These are phyloP conservation scores for Polia nebulosa DNA, from an alignment of 2,888 invertebrate species.

Conservation along the genomic window DNA sequence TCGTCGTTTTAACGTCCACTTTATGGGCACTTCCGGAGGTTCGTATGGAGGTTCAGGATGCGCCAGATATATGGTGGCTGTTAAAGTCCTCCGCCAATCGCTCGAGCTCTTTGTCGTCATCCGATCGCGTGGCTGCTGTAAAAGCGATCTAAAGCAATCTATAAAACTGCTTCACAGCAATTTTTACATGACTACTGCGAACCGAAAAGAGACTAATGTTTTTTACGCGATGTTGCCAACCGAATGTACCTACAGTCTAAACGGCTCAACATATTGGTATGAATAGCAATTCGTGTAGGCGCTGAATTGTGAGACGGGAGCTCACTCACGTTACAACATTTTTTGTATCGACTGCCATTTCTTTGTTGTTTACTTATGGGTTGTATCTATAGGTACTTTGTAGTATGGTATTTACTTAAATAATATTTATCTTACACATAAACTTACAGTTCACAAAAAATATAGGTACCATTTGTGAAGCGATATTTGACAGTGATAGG, in stretches of 20 bases:
- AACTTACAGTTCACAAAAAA: neutral
- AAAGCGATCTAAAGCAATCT: constrained; percentile 62
- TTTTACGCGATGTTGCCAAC: constrained; percentile 47
- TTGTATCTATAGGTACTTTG: neutral
- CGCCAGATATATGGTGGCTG: constrained; percentile 83
- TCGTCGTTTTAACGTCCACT: constrained; percentile 90
- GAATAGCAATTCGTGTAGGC: constrained; percentile 34
- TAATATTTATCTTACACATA: neutral
- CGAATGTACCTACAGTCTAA: constrained; percentile 45
- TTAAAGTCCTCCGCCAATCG: constrained; percentile 83
- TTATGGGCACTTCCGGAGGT: constrained; percentile 88
- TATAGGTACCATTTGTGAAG: neutral
- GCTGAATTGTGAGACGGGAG: constrained; percentile 25
- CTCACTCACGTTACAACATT: constrained; percentile 12
- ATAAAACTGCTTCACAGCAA: constrained; percentile 68
- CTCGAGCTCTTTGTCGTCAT: constrained; percentile 75
- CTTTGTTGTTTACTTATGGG: neutral
- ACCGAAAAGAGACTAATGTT: constrained; percentile 43
- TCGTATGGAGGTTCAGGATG: constrained; percentile 85
- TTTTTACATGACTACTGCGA: constrained; percentile 62
- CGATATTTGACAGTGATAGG: neutral
- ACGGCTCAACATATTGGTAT: constrained; percentile 42
- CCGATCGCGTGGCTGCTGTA: constrained; percentile 70
- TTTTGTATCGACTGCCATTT: constrained; percentile 22
- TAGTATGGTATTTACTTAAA: neutral